Base-by-base conservation (phyloP, 2,113 vertebrate species). In the Zootoca vivipara region DNA sequence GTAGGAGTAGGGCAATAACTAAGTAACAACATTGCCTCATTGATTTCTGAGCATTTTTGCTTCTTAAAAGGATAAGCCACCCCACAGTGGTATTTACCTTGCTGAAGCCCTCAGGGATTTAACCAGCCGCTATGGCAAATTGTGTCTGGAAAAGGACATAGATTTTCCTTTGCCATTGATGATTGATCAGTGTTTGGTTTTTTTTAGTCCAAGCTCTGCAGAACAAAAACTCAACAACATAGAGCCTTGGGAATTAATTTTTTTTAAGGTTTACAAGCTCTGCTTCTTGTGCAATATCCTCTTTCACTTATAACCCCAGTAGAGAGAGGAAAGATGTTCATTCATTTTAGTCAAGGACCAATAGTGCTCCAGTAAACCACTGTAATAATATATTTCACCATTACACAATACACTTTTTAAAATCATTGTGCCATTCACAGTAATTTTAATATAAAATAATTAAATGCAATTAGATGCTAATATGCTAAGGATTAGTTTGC, bases 361-460 rank as follows among this genome's bases (percentile, higher is more conserved):
- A 40, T 87, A 86, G 85, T 93, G 87, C 73, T 93, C 94, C 90
- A 95, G 82, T 93, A 93, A 94, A 93, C 91, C 83, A 90, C 89
- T 85, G 90, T 95, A 94, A 95, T 94, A 94, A 95, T 90, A 90
- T 94, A 96, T 96, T 96, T 96, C 94, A 94, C 95, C 95, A 90
- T 95, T 92, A n/a, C n/a, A n/a, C n/a, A 96, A 94, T 87, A 73
- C 16, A 10, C 73, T 94, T 96, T 87, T 95, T 94, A 95, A 52
- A 52, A 52, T 93, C 94, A 92, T 95, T 91, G 94, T 96, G 72
- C 89, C 94, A 91, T 95, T 91, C 95, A 95, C 1, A 0, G 90
- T 91, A 96, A 95, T 94, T 96, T 94, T 94, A 87, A 96, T 93
- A 92, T 94, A 96, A 96, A 97, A 95, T 95, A 95, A 96, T 96